Conservation (phyloP, 1,140 invertebrate species). For the Bradysia coprophila region DNA sequence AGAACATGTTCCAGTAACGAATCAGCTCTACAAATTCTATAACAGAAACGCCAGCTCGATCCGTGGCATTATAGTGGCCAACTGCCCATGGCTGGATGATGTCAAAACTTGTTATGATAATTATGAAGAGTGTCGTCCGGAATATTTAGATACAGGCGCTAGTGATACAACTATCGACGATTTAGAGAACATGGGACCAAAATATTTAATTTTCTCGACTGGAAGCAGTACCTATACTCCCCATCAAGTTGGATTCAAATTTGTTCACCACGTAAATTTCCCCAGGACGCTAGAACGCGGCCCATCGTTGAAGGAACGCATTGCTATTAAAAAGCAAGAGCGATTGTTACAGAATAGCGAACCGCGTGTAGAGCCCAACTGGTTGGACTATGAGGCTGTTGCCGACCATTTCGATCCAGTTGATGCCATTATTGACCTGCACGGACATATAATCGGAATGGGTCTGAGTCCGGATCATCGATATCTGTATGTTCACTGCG, state of each 20-base stretch:
- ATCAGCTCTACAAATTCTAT: slow-evolving; percentile 60
- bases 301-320: slow-evolving; percentile 42
- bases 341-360: slow-evolving; percentile 22
- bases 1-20: slow-evolving; percentile 65
- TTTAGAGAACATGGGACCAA: slow-evolving; percentile 28
- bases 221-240: slow-evolving; percentile 72
- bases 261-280: slow-evolving; percentile 52
- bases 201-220: slow-evolving; percentile 72
- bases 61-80: slow-evolving; percentile 22
- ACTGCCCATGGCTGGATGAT: slow-evolving; percentile 20
- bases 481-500: slow-evolving; percentile 72
- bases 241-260: slow-evolving; percentile 74
- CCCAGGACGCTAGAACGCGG: slow-evolving; percentile 48
- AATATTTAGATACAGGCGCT: neutral
- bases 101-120: neutral
- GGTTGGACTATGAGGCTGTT: slow-evolving; percentile 47
- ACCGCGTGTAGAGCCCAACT: slow-evolving; percentile 36
- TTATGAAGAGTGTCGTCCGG: slow-evolving; percentile 1
- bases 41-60: slow-evolving; percentile 63
- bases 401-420: slow-evolving; percentile 56
- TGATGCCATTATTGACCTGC: slow-evolving; percentile 70
- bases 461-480: slow-evolving; percentile 68
- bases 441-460: slow-evolving; percentile 83
- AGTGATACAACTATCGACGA: slow-evolving; percentile 24
- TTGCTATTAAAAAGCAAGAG: slow-evolving; percentile 35